phyloP scores from a whole-genome alignment of 1,140 invertebrate genomes.

The Listronotus bonariensis region DNA sequence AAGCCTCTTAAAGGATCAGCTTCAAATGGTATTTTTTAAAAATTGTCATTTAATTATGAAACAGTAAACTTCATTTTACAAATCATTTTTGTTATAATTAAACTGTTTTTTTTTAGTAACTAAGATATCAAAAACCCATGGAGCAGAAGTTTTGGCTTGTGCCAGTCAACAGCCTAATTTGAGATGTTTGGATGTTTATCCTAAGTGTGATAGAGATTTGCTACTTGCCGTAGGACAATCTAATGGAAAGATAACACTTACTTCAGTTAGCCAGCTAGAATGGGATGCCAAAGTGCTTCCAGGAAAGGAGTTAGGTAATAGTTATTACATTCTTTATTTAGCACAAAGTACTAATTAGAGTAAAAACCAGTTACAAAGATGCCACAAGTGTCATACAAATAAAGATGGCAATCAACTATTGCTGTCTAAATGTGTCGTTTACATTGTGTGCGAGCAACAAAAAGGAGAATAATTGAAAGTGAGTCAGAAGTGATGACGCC shows the following conservation, averaged over 20 bases:
- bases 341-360: too few species aligned
- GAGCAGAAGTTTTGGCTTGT: slow-evolving; percentile 69
- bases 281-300: slow-evolving; percentile 69
- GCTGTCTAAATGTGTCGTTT: too few species aligned
- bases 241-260: slow-evolving; percentile 83
- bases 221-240: slow-evolving; percentile 83
- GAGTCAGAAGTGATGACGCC: too few species aligned
- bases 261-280: slow-evolving; percentile 74
- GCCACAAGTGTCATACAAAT: too few species aligned
- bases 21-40: slow-evolving; percentile 18
- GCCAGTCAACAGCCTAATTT: slow-evolving; percentile 69
- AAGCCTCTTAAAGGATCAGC: slow-evolving; percentile 60
- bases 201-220: slow-evolving; percentile 71
- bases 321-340: too few species aligned
- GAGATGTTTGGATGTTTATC: slow-evolving; percentile 79
- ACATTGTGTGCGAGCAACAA: too few species aligned
- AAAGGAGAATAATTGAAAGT: too few species aligned
- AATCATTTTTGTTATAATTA: too few species aligned
- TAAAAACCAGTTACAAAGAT: too few species aligned
- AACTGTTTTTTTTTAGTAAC: slow-evolving; percentile 61
- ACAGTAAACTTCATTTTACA: too few species aligned
- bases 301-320: slow-evolving; percentile 77
- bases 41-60: too few species aligned
- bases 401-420: too few species aligned
- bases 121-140: slow-evolving; percentile 68